Conservation (phyloP, 2,113 vertebrate species). For the Dendrocopos noguchii region DNA sequence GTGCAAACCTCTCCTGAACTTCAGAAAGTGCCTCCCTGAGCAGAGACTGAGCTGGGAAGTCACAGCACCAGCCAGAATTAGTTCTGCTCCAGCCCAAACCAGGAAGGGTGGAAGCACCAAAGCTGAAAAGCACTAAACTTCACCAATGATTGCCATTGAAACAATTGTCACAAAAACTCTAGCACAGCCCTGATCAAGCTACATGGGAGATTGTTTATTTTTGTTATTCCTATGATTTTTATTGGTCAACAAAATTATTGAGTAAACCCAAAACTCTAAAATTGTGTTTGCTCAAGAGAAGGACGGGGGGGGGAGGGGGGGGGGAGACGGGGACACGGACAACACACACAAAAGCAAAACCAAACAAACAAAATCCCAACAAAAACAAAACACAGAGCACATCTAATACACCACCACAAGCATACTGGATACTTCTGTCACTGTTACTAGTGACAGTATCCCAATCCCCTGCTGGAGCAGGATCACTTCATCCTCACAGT, state of each 20-base stretch:
- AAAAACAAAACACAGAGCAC: neutral
- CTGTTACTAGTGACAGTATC: too few relatives aligned
- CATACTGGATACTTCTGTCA: neutral
- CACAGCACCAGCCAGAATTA: too few relatives aligned
- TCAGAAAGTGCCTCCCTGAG: too few relatives aligned
- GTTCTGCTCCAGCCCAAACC: too few relatives aligned
- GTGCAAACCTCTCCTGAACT: too few relatives aligned
- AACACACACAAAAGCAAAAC: neutral
- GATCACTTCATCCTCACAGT: neutral
- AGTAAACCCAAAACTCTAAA: too few relatives aligned
- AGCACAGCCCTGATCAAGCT: neutral
- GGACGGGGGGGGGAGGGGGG: too few relatives aligned
- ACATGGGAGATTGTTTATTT: neutral
- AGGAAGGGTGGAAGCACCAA: too few relatives aligned
- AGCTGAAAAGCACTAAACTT: neutral
- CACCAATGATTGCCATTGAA: neutral
- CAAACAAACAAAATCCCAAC: too few relatives aligned
- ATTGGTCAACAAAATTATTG: neutral
- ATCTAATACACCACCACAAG: neutral
- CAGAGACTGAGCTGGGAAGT: too few relatives aligned
- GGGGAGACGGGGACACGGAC: too few relatives aligned
- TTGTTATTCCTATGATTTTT: neutral
- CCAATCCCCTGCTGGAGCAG: too few relatives aligned
- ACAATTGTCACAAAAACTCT: neutral
- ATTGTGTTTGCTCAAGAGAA: neutral